A percentile compares a stretch with the other conserved stretches of the same genome.
Conservation (phyloP, 2,888 invertebrate genomes). For the Zootermopsis nevadensis region DNA sequence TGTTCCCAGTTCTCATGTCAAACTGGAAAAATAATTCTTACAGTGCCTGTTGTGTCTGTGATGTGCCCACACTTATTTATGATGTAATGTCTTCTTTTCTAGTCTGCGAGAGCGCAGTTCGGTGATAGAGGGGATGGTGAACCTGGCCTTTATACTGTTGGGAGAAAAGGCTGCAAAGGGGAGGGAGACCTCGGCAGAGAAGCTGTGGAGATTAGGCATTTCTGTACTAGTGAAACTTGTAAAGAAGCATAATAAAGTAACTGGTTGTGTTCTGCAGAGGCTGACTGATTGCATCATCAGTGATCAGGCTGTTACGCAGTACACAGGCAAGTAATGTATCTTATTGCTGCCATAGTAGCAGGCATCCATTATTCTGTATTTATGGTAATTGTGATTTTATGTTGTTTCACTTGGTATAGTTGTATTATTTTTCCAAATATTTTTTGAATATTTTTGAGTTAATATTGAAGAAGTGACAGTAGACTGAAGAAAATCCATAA, state of each 20-base stretch:
- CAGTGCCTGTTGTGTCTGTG: no score
- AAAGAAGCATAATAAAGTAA: constrained; percentile 64
- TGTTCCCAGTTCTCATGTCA: no score
- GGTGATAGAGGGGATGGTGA: constrained; percentile 66
- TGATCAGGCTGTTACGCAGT: neutral
- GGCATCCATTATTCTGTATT: no score
- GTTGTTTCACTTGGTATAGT: no score
- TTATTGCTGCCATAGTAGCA: no score
- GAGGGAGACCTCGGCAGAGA: constrained; percentile 60
- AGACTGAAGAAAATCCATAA: no score
- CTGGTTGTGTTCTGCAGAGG: constrained; percentile 43
- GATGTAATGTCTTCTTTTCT: constrained; percentile 46
- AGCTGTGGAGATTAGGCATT: constrained; percentile 67
- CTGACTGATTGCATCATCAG: constrained; percentile 24
- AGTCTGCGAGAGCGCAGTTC: constrained; percentile 66
- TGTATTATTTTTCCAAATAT: no score
- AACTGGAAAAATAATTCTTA: no score
- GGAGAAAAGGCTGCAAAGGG: constrained; percentile 61
- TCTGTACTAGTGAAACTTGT: constrained; percentile 70
- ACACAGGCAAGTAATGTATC: neutral
- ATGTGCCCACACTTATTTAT: no score
- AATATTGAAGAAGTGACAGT: no score
- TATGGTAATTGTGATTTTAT: no score
- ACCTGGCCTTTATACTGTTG: constrained; percentile 65
- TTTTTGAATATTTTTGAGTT: no score